Percentiles rank a stretch among this genome's conserved stretches.
These are phyloP conservation scores for Semicossyphus pulcher DNA, from an alignment of 2,113 vertebrate species.

Conservation along the genomic window DNA sequence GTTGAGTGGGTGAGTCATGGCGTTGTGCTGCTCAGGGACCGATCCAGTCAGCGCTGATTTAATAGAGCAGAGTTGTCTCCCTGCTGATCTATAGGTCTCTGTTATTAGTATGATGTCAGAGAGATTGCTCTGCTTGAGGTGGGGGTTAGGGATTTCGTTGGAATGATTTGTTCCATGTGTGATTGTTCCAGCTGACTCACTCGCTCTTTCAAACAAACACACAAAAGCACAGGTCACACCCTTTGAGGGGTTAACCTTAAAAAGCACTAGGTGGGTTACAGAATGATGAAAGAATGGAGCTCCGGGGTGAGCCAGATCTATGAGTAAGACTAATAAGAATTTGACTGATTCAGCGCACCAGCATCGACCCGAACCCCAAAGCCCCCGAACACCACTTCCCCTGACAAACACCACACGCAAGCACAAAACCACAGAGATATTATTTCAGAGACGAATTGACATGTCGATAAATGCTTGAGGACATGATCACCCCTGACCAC, in stretches of 20 bases:
- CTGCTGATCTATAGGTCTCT: conserved; percentile 55
- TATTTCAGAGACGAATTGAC: conserved; percentile 18
- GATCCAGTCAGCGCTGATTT: conserved; percentile 53
- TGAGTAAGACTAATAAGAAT: conserved; percentile 19
- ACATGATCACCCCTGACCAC: conserved; percentile 31
- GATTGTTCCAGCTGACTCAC: conserved; percentile 31
- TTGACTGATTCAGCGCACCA: not conserved
- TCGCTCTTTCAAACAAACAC: conserved; percentile 18
- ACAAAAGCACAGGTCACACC: conserved; percentile 27
- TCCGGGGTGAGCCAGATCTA: not conserved
- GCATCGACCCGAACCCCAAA: not conserved
- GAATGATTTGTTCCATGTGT: conserved; percentile 69
- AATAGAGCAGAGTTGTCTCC: conserved; percentile 51
- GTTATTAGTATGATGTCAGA: conserved; percentile 72
- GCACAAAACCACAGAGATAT: conserved; percentile 14
- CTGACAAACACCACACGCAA: not conserved
- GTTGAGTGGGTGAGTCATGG: conserved; percentile 57
- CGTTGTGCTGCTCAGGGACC: conserved; percentile 42
- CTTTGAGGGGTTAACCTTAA: not conserved
- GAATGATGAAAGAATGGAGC: conserved; percentile 12
- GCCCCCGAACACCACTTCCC: not conserved
- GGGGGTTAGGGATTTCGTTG: conserved; percentile 25
- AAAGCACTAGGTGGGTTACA: not conserved
- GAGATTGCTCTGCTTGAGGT: conserved; percentile 26
- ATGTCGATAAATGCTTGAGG: conserved; percentile 40